Conservation (phyloP, 2,797 vertebrate species). For the Megalops cyprinoides region DNA sequence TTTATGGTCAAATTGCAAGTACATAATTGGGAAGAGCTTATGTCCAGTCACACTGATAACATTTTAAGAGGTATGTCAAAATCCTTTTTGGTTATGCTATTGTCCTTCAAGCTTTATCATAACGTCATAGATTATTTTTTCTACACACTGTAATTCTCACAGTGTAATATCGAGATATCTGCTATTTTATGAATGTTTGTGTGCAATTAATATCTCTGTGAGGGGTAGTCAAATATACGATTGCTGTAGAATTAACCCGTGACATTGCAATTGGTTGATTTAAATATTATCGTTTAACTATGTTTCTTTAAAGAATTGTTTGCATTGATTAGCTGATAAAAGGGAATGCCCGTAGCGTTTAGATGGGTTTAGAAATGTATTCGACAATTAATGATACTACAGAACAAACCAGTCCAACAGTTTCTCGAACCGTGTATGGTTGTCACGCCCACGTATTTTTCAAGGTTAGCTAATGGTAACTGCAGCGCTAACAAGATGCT, state of each 20-base stretch:
- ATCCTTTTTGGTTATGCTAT: too few relatives aligned
- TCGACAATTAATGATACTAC: background rate
- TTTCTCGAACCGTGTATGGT: constrained; percentile 54
- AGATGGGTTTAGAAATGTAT: background rate
- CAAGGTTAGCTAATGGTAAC: constrained; percentile 67
- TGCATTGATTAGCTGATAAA: background rate
- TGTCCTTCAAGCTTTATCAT: too few relatives aligned
- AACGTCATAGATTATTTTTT: too few relatives aligned
- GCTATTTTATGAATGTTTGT: too few relatives aligned
- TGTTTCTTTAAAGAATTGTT: background rate
- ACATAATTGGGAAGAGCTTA: too few relatives aligned
- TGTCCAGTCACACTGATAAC: too few relatives aligned
- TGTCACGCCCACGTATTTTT: constrained; percentile 77
- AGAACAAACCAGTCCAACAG: background rate
- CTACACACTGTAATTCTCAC: too few relatives aligned
- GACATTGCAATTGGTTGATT: background rate
- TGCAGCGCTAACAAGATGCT: constrained; percentile 67
- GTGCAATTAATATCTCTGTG: too few relatives aligned
- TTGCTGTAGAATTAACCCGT: background rate
- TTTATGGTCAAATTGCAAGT: background rate
- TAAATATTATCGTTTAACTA: background rate
- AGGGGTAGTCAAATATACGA: too few relatives aligned
- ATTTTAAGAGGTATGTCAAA: too few relatives aligned
- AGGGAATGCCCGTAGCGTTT: background rate
- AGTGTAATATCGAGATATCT: too few relatives aligned